phyloP scores from a whole-genome alignment of 2,888 invertebrate genomes.

The Ypsolopha sequella region DNA sequence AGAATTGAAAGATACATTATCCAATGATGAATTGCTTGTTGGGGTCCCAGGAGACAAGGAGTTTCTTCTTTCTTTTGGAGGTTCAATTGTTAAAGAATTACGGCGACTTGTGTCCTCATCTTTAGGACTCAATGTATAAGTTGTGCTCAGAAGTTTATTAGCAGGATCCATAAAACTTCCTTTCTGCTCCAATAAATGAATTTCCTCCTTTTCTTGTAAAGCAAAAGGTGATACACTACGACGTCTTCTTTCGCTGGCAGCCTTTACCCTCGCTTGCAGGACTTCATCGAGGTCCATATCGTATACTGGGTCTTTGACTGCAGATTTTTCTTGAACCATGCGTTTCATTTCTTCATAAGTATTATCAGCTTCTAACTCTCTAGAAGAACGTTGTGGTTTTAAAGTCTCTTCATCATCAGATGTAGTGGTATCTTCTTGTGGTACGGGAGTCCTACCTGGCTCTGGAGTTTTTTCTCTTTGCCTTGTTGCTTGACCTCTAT shows the following conservation, averaged over 20 bases:
- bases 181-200: slow-evolving; percentile 41
- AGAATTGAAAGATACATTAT: slow-evolving; percentile 32
- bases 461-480: slow-evolving; percentile 65
- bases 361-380: slow-evolving; percentile 60
- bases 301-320: slow-evolving; percentile 54
- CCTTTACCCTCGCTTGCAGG: slow-evolving; percentile 51
- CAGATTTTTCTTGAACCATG: slow-evolving; percentile 47
- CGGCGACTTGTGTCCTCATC: slow-evolving; percentile 43
- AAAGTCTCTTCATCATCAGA: slow-evolving; percentile 58
- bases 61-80: slow-evolving; percentile 25
- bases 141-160: slow-evolving; percentile 57
- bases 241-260: slow-evolving; percentile 54
- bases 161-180: slow-evolving; percentile 62
- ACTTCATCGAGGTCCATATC: slow-evolving; percentile 57
- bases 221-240: slow-evolving; percentile 67
- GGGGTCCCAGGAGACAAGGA: slow-evolving; percentile 31
- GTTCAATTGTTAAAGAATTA: slow-evolving; percentile 41
- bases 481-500: slow-evolving; percentile 56
- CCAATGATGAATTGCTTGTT: slow-evolving; percentile 38
- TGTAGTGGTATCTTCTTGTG: slow-evolving; percentile 75
- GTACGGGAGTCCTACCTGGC: slow-evolving; percentile 54
- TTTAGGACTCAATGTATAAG: slow-evolving; percentile 50
- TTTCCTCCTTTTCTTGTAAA: slow-evolving; percentile 51
- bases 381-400: slow-evolving; percentile 34
- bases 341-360: slow-evolving; percentile 64